Evolutionary conservation across 1,140 invertebrate genomes (phyloP), one percentile per base, ranked within the genome.

Genomic region (Megalopta genalis): DNA sequence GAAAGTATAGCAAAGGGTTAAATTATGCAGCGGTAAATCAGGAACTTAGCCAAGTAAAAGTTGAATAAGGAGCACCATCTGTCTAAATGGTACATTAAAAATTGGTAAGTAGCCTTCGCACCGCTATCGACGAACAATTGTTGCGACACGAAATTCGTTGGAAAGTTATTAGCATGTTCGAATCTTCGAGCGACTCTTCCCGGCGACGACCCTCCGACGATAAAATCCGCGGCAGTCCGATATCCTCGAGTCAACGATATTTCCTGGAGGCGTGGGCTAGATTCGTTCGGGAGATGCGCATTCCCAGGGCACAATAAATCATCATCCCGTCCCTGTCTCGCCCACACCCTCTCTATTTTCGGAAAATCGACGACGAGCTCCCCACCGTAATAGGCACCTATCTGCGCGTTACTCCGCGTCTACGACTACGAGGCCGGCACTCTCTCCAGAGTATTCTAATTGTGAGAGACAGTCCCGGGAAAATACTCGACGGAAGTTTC

Each of bases 401-500:
- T 86, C 81, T 69, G 57, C 84, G 25, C 63, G 73, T 85, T 85
- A 85, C 52, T 83, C 65, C 46, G 46, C 71, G 65, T 82, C 80
- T 85, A 80, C 82, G 70, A 83, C 54, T 79, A 69, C 87, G 82
- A 88, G 84, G 73, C 74, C 77, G 84, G 74, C 83, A 83, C 82
- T 91, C 83, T 90, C 90, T 85, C 88, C 25, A 25, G 88, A 88
- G 90, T 88, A 91, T 92, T 92, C 90, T 92, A 92, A 93, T 92
- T 92, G 89, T 92, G 88, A 92, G 88, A 92, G 90, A 91, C 90
- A 92, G 90, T 90, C 83, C 86, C 83, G 84, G 86, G 89, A 93
- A 93, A 93, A 92, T 93, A 92, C 89, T 91, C 87, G 81, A 86
- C 86, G 89, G 88, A 92, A 91, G 87, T 91, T 91, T 88, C 88